These are phyloP conservation scores for Xiphophorus maculatus DNA, from an alignment of 2,113 vertebrate genomes.

Conservation along the genomic window DNA sequence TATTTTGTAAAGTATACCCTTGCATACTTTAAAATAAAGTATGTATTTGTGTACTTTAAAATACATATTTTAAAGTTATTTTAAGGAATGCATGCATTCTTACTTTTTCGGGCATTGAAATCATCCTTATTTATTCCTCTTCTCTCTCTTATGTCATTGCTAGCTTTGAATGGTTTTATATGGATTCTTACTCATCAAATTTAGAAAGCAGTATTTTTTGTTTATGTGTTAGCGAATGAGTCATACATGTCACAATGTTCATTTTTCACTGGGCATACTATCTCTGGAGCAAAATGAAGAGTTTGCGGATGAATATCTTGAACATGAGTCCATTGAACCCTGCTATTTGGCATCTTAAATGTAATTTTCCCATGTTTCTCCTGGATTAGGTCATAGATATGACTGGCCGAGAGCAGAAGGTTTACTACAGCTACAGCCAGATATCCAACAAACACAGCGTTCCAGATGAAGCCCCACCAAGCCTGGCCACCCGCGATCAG, in stretches of 20 bases:
- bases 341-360: conserved; percentile 1
- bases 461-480: conserved; percentile 86
- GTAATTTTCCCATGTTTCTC: neutral
- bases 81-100: neutral
- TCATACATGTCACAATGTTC: too few species aligned
- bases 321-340: neutral
- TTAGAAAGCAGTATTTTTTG: neutral
- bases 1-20: neutral
- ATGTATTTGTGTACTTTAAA: too few species aligned
- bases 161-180: too few species aligned
- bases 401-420: conserved; percentile 95
- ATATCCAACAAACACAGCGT: conserved; percentile 96
- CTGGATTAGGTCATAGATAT: conserved; percentile 95
- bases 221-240: too few species aligned
- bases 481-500: conserved; percentile 80
- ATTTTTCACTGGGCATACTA: too few species aligned
- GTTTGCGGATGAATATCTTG: neutral
- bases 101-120: neutral
- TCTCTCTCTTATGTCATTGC: neutral
- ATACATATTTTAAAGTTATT: too few species aligned
- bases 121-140: neutral
- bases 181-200: too few species aligned
- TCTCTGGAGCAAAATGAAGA: neutral
- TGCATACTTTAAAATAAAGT: neutral
- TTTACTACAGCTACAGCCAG: conserved; percentile 98